Percentiles rank a stretch among this genome's conserved stretches.
These are phyloP conservation scores for Neodiprion lecontei DNA, from an alignment of 1,140 invertebrate species.

Conservation along the genomic window DNA sequence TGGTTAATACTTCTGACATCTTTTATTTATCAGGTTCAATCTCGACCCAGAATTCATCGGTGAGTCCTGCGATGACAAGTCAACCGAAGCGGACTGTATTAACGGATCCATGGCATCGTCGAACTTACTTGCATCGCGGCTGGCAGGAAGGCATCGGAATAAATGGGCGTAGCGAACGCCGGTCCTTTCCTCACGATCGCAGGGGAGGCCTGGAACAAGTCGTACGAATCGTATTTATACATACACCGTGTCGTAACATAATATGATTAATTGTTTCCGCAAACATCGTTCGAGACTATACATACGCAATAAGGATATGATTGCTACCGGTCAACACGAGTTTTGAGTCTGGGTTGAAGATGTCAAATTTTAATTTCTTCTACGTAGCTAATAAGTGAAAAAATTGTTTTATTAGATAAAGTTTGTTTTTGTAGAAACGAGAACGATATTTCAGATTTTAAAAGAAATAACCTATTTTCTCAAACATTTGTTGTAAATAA, in stretches of 20 bases:
- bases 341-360: too few species aligned
- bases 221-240: not conserved
- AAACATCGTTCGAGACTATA: not conserved
- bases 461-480: not conserved
- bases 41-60: too few species aligned
- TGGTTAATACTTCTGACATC: too few species aligned
- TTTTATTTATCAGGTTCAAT: too few species aligned
- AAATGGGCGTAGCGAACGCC: constrained; percentile 46
- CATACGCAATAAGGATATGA: not conserved
- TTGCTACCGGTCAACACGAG: not conserved
- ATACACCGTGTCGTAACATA: not conserved
- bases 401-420: too few species aligned
- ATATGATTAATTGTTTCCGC: not conserved
- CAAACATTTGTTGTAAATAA: not conserved
- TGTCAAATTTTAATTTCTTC: too few species aligned
- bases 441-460: too few species aligned
- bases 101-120: not conserved
- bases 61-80: too few species aligned
- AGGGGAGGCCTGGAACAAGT: constrained; percentile 34
- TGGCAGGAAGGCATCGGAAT: constrained; percentile 49
- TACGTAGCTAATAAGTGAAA: too few species aligned
- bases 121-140: constrained; percentile 50
- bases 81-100: too few species aligned
- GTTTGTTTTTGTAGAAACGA: too few species aligned
- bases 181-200: constrained; percentile 44